phyloP scores from a whole-genome alignment of 2,888 invertebrate genomes.

The Argyresthia albistria region DNA sequence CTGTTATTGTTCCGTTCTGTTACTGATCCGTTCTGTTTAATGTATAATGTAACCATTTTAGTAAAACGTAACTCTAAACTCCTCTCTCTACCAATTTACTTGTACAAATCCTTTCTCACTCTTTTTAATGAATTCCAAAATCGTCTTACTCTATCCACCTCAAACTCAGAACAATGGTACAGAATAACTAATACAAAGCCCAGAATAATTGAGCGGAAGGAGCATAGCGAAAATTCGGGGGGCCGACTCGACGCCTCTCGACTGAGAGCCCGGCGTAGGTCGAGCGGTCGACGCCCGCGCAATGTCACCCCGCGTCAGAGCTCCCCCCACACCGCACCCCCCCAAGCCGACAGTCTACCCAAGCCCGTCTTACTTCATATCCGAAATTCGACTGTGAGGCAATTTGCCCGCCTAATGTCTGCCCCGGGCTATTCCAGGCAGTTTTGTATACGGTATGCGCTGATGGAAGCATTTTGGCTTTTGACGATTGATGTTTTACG shows the following conservation, averaged over 20 bases:
- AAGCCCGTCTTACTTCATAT: not conserved
- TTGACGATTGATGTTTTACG: no score
- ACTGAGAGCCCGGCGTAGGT: conserved; percentile 45
- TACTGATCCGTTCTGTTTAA: no score
- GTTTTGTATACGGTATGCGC: not conserved
- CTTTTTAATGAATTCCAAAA: not conserved
- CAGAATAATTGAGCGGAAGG: conserved; percentile 26
- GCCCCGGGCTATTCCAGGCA: not conserved
- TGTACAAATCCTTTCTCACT: no score
- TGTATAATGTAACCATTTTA: no score
- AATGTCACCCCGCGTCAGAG: conserved; percentile 60
- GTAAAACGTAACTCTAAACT: no score
- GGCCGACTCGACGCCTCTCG: conserved; percentile 18
- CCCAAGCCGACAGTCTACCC: conserved; percentile 1
- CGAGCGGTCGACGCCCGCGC: conserved; percentile 59
- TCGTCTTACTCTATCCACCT: not conserved
- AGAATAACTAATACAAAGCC: no score
- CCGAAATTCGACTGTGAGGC: not conserved
- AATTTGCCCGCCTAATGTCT: not conserved
- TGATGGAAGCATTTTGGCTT: no score
- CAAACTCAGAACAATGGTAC: not conserved
- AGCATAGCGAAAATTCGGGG: conserved; percentile 25
- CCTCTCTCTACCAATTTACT: no score
- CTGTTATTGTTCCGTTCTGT: no score
- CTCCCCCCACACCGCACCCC: conserved; percentile 18